Evolutionary conservation across 2,888 invertebrate genomes (phyloP), one percentile per base, ranked within the genome.

Genomic region (Nymphalis c-album): DNA sequence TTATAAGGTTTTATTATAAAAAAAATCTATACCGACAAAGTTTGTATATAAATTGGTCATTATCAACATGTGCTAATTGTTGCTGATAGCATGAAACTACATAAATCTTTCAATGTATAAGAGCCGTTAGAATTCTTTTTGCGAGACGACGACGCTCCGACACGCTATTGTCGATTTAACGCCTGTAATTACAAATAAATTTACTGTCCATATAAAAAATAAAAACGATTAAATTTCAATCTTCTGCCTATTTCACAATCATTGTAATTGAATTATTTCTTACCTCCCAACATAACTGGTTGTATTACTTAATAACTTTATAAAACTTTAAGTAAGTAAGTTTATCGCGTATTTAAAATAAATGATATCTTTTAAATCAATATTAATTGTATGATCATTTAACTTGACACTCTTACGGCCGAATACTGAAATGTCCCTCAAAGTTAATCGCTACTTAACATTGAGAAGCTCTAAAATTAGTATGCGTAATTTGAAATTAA

Each of bases 91-190:
- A 83, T 86, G 82, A 18, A 40, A 74, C 74, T 72, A 74, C 73
- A 71, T 71, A 68, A 78, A 75, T 76, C 74, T 68, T 60, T 70
- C 74, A 76, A 83, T 85, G 80, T 85, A 79, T 81, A 72, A 72
- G 75, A 79, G 74, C 90, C 88, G 89, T 90, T 90, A 88, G 80
- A 79, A 83, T 85, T 86, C 81, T 86, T 87, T 87, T 88, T 77
- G 86, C 86, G 78, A 87, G 77, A 75, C 77, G 80, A 75, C 77
- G 61, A 78, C 80, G 79, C 74, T 72, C 75, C 79, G 84, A 81
- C 79, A 83, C 80, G 84, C 82, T 78, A 81, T 84, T 83, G 80
- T 75, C 77, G 76, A 84, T 87, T 87, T 85, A 80, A 86, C 86
- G 85, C 84, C 80, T 81, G 77, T 83, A 85, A 86, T 87, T 85